Evolutionary conservation across 64 coral and sea anemone genomes (phyloP).

Genomic region (Orbicella faveolata): DNA sequence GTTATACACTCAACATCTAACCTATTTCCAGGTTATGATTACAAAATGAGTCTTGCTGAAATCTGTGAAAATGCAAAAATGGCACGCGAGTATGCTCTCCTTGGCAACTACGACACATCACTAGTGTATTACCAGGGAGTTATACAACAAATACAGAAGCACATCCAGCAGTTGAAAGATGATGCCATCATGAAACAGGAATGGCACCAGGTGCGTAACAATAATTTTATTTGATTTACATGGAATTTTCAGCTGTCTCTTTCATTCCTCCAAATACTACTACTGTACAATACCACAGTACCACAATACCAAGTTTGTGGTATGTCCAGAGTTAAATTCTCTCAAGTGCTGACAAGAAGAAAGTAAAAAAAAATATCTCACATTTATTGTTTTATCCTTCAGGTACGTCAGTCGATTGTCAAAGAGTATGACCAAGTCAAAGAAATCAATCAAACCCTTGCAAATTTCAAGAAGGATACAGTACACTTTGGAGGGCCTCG

Average conservation of each 20-base stretch:
- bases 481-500: slow-evolving; percentile 85
- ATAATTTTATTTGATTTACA: neutral
- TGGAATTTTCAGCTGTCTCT: too few relatives aligned
- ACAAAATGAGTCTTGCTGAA: slow-evolving; percentile 81
- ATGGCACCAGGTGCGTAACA: slow-evolving; percentile 82
- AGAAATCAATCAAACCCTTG: slow-evolving; percentile 95
- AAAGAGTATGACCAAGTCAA: slow-evolving; percentile 98
- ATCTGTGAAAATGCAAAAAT: slow-evolving; percentile 99
- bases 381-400: neutral
- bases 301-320: too few relatives aligned
- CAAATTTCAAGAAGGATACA: slow-evolving; percentile 98
- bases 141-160: slow-evolving; percentile 93
- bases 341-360: too few relatives aligned
- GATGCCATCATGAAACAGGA: slow-evolving; percentile 95
- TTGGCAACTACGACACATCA: slow-evolving; percentile 96
- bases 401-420: slow-evolving; percentile 92
- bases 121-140: slow-evolving; percentile 98
- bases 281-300: too few relatives aligned
- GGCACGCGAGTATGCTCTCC: slow-evolving; percentile 92
- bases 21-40: neutral
- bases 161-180: slow-evolving; percentile 70
- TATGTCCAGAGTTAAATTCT: too few relatives aligned
- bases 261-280: too few relatives aligned
- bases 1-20: too few relatives aligned
- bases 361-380: too few relatives aligned